These are phyloP conservation scores for Pseudococcus jackbeardsleyi DNA, from an alignment of 2,888 invertebrate genomes.

Conservation along the genomic window DNA sequence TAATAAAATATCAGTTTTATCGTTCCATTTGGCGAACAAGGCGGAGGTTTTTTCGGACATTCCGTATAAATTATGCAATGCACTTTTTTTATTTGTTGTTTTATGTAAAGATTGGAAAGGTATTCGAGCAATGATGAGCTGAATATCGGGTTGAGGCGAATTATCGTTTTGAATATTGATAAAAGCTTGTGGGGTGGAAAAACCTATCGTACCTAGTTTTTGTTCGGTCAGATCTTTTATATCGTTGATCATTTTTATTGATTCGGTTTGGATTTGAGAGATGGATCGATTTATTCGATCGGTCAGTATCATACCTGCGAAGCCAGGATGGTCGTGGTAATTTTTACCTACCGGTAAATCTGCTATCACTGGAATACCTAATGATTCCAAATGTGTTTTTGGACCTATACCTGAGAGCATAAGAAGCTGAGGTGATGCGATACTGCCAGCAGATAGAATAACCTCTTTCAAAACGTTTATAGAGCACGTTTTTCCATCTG, in stretches of 20 bases:
- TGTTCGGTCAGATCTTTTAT: not conserved
- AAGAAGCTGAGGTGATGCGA: conserved; percentile 66
- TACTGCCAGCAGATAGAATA: conserved; percentile 66
- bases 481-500: conserved; percentile 26
- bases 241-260: not conserved
- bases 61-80: not conserved
- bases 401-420: conserved; percentile 67
- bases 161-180: not conserved
- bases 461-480: conserved; percentile 66
- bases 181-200: not conserved
- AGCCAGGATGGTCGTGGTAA: conserved; percentile 66
- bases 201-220: conserved; percentile 11
- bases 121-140: conserved; percentile 21
- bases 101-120: conserved; percentile 9
- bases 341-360: conserved; percentile 66
- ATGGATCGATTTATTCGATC: conserved; percentile 54
- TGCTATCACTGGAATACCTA: conserved; percentile 62
- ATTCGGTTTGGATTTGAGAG: conserved; percentile 49
- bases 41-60: conserved; percentile 68
- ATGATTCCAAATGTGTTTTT: conserved; percentile 63
- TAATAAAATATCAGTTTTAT: conserved; percentile 70
- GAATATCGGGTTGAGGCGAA: conserved; percentile 29
- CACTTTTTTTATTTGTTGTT: conserved; percentile 68
- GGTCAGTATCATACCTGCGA: conserved; percentile 49
- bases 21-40: conserved; percentile 69